A percentile compares a stretch with the other conserved stretches of the same genome.
These are phyloP conservation scores for Hydraecia micacea DNA, from an alignment of 2,888 invertebrate genomes.

Conservation along the genomic window DNA sequence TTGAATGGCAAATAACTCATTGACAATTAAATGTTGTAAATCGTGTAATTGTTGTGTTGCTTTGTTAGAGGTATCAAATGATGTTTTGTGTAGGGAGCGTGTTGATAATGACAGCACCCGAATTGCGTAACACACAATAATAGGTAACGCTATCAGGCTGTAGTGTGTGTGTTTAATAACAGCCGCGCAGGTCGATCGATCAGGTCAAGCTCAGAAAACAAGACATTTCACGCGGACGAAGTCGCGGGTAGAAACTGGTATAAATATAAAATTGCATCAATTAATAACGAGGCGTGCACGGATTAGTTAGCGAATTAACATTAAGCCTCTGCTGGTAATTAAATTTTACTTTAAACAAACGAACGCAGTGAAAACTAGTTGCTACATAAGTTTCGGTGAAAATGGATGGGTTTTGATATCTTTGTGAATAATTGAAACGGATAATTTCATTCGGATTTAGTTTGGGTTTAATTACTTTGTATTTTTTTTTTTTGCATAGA, in stretches of 20 bases:
- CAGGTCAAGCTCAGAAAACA: neutral
- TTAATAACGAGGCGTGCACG: slow-evolving; percentile 29
- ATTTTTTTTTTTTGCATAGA: neutral
- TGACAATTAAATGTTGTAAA: neutral
- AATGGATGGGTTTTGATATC: slow-evolving; percentile 16
- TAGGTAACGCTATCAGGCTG: neutral
- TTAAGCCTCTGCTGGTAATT: slow-evolving; percentile 28
- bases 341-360: slow-evolving; percentile 40
- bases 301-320: slow-evolving; percentile 24
- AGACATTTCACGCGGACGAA: neutral
- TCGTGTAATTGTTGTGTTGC: neutral
- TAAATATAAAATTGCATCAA: slow-evolving; percentile 40
- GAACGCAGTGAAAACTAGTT: slow-evolving; percentile 15
- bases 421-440: slow-evolving; percentile 12
- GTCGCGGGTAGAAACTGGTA: neutral
- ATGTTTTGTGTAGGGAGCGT: neutral
- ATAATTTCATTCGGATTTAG: slow-evolving; percentile 9
- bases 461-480: neutral
- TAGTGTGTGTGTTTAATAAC: neutral
- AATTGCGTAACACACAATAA: no score
- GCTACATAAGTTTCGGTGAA: neutral
- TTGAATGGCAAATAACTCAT: slow-evolving; percentile 6
- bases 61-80: neutral
- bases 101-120: neutral
- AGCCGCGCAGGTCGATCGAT: no score